Evolutionary conservation across 2,888 invertebrate species (phyloP).

Genomic region (Himalopsyche kuldschensis): DNA sequence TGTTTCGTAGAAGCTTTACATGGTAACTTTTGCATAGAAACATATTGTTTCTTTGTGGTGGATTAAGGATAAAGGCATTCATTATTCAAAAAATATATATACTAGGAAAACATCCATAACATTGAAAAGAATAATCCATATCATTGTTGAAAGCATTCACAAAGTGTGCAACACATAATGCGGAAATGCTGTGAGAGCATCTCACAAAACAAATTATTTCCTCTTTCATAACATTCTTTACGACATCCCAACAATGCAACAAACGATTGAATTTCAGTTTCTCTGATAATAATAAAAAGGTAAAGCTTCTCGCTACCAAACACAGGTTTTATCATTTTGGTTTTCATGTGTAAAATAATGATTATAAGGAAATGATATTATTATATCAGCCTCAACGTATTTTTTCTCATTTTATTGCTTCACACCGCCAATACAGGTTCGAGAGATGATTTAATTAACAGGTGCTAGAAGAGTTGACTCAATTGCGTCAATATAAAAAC

Average conservation of each 20-base stretch:
- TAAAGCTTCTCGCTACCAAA: not conserved
- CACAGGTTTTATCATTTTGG: not conserved
- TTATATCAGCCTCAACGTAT: not conserved
- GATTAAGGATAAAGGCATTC: too few relatives aligned
- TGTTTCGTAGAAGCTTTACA: too few relatives aligned
- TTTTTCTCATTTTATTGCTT: too few relatives aligned
- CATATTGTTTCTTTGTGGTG: too few relatives aligned
- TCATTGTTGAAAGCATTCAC: not conserved
- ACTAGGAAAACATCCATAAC: too few relatives aligned
- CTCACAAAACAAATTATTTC: not conserved
- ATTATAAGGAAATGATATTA: not conserved
- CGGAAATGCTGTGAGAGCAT: not conserved
- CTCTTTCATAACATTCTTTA: not conserved
- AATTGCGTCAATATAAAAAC: too few relatives aligned
- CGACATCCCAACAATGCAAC: not conserved
- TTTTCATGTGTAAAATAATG: not conserved
- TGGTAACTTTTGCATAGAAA: too few relatives aligned
- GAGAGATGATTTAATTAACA: too few relatives aligned
- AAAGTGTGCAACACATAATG: not conserved
- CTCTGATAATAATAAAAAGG: not conserved
- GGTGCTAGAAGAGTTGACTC: too few relatives aligned
- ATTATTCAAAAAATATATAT: too few relatives aligned
- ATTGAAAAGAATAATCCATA: too few relatives aligned
- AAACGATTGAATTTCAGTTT: not conserved
- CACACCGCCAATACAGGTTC: too few relatives aligned